phyloP scores from a whole-genome alignment of 2,113 vertebrate species.

The Syngnathus scovelli region DNA sequence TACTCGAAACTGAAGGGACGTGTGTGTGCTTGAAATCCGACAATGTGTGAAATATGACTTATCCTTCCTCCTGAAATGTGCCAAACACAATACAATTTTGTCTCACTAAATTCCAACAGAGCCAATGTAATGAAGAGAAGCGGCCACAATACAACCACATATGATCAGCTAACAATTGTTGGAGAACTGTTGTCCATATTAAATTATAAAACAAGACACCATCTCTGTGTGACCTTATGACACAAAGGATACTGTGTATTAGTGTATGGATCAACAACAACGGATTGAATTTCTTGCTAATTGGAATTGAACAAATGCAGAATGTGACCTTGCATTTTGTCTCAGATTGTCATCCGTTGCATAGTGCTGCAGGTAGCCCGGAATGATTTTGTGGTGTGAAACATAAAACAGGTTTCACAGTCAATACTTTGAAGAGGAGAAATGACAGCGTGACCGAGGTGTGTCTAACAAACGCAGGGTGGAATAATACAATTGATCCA shows the following conservation, averaged over 20 bases:
- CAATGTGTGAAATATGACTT: too few relatives aligned
- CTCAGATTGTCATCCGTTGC: background rate
- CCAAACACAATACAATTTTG: too few relatives aligned
- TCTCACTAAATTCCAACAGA: too few relatives aligned
- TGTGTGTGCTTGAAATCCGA: too few relatives aligned
- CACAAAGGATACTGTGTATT: background rate
- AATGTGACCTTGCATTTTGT: slow-evolving; percentile 1
- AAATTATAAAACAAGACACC: too few relatives aligned
- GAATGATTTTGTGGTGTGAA: background rate
- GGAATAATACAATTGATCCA: slow-evolving; percentile 47
- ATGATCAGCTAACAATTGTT: too few relatives aligned
- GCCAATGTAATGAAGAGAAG: too few relatives aligned
- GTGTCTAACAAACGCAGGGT: slow-evolving; percentile 32
- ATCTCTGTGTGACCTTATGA: background rate
- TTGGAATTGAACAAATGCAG: background rate
- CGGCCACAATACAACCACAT: too few relatives aligned
- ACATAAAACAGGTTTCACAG: slow-evolving; percentile 13
- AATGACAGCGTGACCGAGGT: slow-evolving; percentile 32
- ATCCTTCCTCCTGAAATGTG: too few relatives aligned
- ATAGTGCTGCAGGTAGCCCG: background rate
- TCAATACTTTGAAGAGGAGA: background rate
- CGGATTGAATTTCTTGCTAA: background rate
- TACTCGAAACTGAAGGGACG: too few relatives aligned
- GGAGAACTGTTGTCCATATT: too few relatives aligned
- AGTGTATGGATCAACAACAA: background rate